Conservation (phyloP, 2,888 invertebrate genomes). For the Linnaemya tessellans region DNA sequence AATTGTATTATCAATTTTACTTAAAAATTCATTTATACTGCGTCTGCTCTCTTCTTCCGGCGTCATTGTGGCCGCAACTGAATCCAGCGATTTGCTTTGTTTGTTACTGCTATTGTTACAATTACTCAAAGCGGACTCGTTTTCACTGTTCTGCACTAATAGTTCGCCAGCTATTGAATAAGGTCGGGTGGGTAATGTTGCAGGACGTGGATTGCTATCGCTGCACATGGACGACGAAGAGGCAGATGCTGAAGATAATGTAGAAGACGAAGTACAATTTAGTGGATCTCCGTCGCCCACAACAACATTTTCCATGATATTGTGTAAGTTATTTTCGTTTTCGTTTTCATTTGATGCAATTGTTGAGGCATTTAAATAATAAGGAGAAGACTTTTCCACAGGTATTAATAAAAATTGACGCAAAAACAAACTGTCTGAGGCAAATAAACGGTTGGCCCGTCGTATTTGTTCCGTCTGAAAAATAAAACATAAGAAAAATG, state of each 20-base stretch:
- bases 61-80: conserved; percentile 85
- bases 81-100: conserved; percentile 83
- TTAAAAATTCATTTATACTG: conserved; percentile 91
- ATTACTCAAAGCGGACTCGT: conserved; percentile 75
- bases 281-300: conserved; percentile 63
- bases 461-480: conserved; percentile 96
- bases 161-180: conserved; percentile 85
- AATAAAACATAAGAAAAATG: background rate
- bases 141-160: conserved; percentile 76
- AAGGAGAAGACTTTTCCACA: conserved; percentile 87
- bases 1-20: conserved; percentile 92
- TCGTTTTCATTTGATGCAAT: conserved; percentile 77
- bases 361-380: conserved; percentile 84
- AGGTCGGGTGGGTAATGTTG: conserved; percentile 84
- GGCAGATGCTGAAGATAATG: conserved; percentile 61
- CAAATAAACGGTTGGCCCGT: conserved; percentile 94
- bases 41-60: conserved; percentile 90
- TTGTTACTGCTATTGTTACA: conserved; percentile 77
- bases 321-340: conserved; percentile 58
- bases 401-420: conserved; percentile 95
- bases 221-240: conserved; percentile 67
- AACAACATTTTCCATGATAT: conserved; percentile 61
- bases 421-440: conserved; percentile 96
- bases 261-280: conserved; percentile 64
- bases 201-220: conserved; percentile 75